Evolutionary conservation across 2,888 invertebrate genomes (phyloP), one percentile per base, ranked within the genome.

Genomic region (Drosophila gaucha): DNA sequence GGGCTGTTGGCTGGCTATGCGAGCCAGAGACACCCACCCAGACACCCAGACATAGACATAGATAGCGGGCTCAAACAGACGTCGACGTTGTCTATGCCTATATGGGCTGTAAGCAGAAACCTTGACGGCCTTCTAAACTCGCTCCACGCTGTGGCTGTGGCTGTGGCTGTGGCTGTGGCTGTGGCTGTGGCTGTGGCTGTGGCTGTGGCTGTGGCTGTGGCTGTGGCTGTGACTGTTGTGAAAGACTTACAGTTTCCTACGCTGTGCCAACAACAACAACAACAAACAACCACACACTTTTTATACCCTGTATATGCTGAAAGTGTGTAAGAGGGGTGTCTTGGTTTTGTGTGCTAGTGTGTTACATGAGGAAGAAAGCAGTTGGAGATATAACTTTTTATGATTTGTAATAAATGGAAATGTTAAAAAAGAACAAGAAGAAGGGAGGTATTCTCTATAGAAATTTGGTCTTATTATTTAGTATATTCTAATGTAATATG

Each of bases 61-160:
- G 9, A 18, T 30, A 33, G 39, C 26, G 24, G 38, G 33, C 41
- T 35, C 6, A 43, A 39, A 39, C 44, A 44, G 26, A 44, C 56
- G 47, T 39, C 38, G 66, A 41, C 50, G 28, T 16, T 10, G 60
- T 28, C 44, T 30, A 44, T 44, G 20, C 28, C 43, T 51, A 56
- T 73, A 67, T 71, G 73, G 55, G 18, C 44, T 62, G 73, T 62
- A 77, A 73, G 74, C 69, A 54, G 64, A 73, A 73, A 86, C 82
- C 85, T 80, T 76, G 80, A 71, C 80, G 80, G 87, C 80, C 80
- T 86, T 82, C 80, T 82, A 74, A 66, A 59, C 60, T 74, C 57
- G 76, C 70, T 64, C 64, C 46, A 36, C 51, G 54, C 35, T 26
- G 9, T 28, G 39, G 46, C 41, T 41, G 24, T 38, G 36, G 36